Base-by-base conservation (phyloP, 2,113 vertebrate species). In the Neolamprologus devosi region DNA sequence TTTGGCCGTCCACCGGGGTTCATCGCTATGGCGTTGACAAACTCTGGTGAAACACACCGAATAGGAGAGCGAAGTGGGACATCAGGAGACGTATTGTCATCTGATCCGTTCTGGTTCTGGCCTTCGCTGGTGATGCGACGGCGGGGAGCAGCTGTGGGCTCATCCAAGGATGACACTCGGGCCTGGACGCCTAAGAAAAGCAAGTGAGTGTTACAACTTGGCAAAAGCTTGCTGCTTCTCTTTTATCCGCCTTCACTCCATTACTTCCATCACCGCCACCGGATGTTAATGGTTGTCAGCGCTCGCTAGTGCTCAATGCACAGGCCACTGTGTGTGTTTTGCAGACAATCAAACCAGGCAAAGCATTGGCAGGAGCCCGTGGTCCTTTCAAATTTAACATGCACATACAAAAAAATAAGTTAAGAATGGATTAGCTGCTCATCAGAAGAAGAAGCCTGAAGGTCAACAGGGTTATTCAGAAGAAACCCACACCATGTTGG, bases 1-100 rank as follows among this genome's bases (percentile, higher is more conserved):
- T 98, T 99, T 57, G 99, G 99, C n/a, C 98, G 96, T 37, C 98
- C 99, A 91, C 99, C 99, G 0, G 99, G 99, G 93, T 99, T 99
- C 94, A 98, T 96, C 0, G 98, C 97, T 0, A 99, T 98, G 85
- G 98, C 98, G 89, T 97, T 99, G 95, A 97, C 97, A 85, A 99
- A 96, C 94, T 99, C 98, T 0, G 99, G 98, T 0, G 98, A 99
- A 88, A 99, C 97, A 3, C 97, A 98, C 78, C 97, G 98, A 19
- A 98, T 92, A 0, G 98, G 98, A 17, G 98, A 99, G 30, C 97
- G 98, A 8, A 98, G 65, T 1, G 97, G 96, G 11, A 95, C 95
- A n/a, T 97, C 97, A n/a, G 96, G 90, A 28, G 96, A 91, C 6
- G 53, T 9, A 2, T 5, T 55, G 6, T 91, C 96, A 0, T 97